These are phyloP conservation scores for Drosophila tropicalis DNA, from an alignment of 1,140 invertebrate species.

Conservation along the genomic window DNA sequence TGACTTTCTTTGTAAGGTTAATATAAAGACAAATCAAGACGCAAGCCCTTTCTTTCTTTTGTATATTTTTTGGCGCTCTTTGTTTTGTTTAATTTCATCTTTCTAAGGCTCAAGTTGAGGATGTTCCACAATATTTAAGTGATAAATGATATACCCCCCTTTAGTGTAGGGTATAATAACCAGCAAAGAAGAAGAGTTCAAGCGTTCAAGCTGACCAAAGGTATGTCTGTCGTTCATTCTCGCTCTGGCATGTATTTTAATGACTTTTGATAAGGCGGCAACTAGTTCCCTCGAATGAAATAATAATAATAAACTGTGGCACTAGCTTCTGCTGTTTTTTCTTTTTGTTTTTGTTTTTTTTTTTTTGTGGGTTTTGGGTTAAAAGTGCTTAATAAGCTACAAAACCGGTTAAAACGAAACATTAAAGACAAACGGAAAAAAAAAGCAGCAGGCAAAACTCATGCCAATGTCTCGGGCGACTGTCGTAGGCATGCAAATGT, in stretches of 20 bases:
- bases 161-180: background rate
- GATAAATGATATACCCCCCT: background rate
- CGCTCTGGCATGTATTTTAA: slow-evolving; percentile 38
- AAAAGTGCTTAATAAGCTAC: slow-evolving; percentile 47
- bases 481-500: slow-evolving; percentile 71
- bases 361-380: slow-evolving; percentile 14
- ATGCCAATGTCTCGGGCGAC: slow-evolving; percentile 38
- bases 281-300: slow-evolving; percentile 50
- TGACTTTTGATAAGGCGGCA: slow-evolving; percentile 63
- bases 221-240: background rate
- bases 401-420: slow-evolving; percentile 20
- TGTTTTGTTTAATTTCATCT: too few species aligned
- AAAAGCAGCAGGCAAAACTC: slow-evolving; percentile 24
- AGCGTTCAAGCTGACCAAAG: background rate
- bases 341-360: background rate
- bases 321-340: slow-evolving; percentile 15
- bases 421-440: slow-evolving; percentile 10
- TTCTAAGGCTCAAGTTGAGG: too few species aligned
- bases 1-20: too few species aligned
- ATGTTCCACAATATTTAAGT: too few species aligned
- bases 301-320: slow-evolving; percentile 26
- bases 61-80: too few species aligned
- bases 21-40: too few species aligned
- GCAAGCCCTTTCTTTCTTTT: too few species aligned
- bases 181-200: background rate